Percentiles rank a stretch among this genome's conserved stretches.
Evolutionary conservation across 2,888 invertebrate genomes (phyloP).

Genomic region (Octodonta nipae): DNA sequence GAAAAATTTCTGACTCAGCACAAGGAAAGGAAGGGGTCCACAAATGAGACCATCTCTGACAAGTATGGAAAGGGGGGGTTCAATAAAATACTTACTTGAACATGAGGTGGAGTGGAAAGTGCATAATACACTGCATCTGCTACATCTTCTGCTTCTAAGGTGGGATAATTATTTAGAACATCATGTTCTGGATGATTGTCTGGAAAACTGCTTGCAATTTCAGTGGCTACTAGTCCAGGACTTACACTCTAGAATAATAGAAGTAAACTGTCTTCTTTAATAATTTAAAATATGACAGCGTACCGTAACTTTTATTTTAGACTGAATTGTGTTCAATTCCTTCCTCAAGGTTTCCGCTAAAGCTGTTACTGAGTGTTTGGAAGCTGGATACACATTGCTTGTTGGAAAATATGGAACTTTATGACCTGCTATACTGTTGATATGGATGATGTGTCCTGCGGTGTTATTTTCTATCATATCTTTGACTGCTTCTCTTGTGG

Average conservation of each 20-base stretch:
- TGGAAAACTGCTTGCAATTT: background rate
- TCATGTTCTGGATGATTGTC: background rate
- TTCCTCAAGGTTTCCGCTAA: constrained; percentile 13
- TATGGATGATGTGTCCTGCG: constrained; percentile 13
- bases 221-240: constrained; percentile 9
- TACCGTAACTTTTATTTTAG: constrained; percentile 16
- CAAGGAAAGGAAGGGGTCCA: no score
- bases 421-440: constrained; percentile 13
- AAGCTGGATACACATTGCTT: constrained; percentile 13
- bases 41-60: no score
- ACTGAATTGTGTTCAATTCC: constrained; percentile 10
- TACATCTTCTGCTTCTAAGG: constrained; percentile 5
- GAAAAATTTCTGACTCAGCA: no score
- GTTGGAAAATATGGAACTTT: constrained; percentile 7
- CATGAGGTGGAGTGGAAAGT: background rate
- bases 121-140: constrained; percentile 4
- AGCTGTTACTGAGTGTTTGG: constrained; percentile 16
- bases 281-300: constrained; percentile 2
- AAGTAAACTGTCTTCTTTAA: no score
- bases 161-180: background rate
- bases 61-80: no score
- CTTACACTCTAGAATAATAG: constrained; percentile 7
- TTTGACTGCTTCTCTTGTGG: constrained; percentile 10
- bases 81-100: constrained; percentile 1
- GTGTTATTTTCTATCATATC: constrained; percentile 10